Evolutionary conservation across 2,888 invertebrate species (phyloP).

Genomic region (Watsonalla binaria): DNA sequence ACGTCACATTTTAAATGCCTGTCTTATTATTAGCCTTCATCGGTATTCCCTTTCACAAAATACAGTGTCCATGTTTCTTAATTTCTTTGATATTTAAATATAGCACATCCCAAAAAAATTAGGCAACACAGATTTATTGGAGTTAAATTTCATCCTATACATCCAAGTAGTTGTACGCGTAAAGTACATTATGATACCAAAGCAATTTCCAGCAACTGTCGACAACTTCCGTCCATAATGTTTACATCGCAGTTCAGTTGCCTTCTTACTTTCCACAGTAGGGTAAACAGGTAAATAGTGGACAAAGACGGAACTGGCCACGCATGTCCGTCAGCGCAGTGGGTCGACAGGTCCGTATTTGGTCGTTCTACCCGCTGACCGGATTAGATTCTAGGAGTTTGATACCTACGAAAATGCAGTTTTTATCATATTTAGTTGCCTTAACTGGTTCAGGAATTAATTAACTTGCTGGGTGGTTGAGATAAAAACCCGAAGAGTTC

Average conservation of each 20-base stretch:
- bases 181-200: constrained; percentile 25
- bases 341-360: constrained; percentile 62
- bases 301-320: constrained; percentile 60
- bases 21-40: too few species aligned
- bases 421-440: not conserved
- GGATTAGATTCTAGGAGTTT: constrained; percentile 44
- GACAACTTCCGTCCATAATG: constrained; percentile 24
- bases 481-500: too few species aligned
- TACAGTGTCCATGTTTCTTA: too few species aligned
- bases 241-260: constrained; percentile 37
- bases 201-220: constrained; percentile 17
- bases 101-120: too few species aligned
- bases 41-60: too few species aligned
- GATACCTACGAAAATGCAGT: not conserved
- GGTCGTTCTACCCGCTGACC: constrained; percentile 50
- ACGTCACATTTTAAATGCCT: too few species aligned
- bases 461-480: too few species aligned
- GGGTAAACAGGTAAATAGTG: constrained; percentile 62
- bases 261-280: constrained; percentile 57
- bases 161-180: constrained; percentile 11
- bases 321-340: constrained; percentile 53
- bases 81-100: too few species aligned
- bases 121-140: too few species aligned
- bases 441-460: not conserved
- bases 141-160: too few species aligned